phyloP scores from a whole-genome alignment of 2,113 vertebrate genomes.

The Carettochelys insculpta region DNA sequence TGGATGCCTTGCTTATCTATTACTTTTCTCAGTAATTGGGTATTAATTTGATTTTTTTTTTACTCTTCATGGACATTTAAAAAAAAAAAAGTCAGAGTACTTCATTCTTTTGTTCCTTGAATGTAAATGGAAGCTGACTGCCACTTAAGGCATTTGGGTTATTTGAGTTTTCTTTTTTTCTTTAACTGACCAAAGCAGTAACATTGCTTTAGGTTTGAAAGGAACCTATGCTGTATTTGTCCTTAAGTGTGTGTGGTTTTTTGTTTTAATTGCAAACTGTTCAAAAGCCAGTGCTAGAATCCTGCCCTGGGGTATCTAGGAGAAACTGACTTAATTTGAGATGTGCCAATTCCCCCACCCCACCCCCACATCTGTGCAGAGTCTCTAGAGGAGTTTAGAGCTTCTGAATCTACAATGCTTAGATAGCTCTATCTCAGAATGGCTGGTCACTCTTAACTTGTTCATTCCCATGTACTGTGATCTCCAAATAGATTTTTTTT shows the following conservation, averaged over 20 bases:
- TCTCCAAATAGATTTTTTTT: neutral
- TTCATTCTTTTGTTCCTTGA: neutral
- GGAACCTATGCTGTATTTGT: neutral
- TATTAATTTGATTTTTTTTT: too few relatives aligned
- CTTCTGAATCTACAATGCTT: neutral
- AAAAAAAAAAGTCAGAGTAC: neutral
- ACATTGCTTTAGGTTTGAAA: neutral
- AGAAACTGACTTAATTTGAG: neutral
- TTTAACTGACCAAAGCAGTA: neutral
- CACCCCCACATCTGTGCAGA: neutral
- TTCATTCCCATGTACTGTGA: neutral
- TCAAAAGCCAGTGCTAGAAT: neutral
- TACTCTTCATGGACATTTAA: neutral
- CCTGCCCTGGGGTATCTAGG: neutral
- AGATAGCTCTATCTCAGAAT: neutral
- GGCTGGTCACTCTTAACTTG: neutral
- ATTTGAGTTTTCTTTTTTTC: neutral
- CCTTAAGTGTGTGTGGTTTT: neutral
- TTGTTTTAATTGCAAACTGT: neutral
- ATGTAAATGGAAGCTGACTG: neutral
- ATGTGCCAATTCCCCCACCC: too few relatives aligned
- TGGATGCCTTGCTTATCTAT: neutral
- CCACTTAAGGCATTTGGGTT: neutral
- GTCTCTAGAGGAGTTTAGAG: neutral
- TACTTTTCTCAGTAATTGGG: too few relatives aligned